These are phyloP conservation scores for Carettochelys insculpta DNA, from an alignment of 2,113 vertebrate species.

Conservation along the genomic window DNA sequence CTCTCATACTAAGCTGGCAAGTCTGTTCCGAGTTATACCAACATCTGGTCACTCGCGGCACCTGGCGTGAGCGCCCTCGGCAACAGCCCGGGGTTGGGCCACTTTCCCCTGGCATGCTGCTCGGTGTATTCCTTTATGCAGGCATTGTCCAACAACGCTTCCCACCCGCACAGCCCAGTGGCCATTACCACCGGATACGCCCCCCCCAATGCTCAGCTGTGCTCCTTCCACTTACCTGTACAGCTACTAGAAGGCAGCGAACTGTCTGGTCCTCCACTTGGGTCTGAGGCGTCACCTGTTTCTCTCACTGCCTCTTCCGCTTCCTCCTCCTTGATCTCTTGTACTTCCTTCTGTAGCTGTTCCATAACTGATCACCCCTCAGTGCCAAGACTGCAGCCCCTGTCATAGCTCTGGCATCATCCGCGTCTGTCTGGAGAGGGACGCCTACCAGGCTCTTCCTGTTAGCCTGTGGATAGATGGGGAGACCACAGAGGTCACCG, in stretches of 20 bases:
- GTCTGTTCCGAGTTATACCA: not conserved
- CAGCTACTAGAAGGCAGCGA: slow-evolving; percentile 77
- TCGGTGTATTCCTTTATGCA: not conserved
- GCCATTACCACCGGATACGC: too few relatives aligned
- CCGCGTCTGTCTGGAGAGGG: slow-evolving; percentile 71
- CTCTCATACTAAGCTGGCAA: not conserved
- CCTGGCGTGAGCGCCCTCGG: not conserved
- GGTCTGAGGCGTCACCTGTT: slow-evolving; percentile 62
- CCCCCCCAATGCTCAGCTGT: not conserved
- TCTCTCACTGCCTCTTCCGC: slow-evolving; percentile 75
- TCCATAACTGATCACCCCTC: slow-evolving; percentile 83
- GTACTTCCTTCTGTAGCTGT: slow-evolving; percentile 81
- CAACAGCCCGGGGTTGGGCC: not conserved
- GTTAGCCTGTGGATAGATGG: slow-evolving; percentile 60
- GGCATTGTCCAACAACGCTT: not conserved
- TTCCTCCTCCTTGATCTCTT: slow-evolving; percentile 83
- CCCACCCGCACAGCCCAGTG: too few relatives aligned
- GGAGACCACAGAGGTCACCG: not conserved
- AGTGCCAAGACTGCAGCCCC: slow-evolving; percentile 79
- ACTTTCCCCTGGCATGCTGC: not conserved
- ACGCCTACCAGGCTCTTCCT: slow-evolving; percentile 70
- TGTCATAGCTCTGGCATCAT: slow-evolving; percentile 86
- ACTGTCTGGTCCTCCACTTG: slow-evolving; percentile 76
- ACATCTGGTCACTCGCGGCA: not conserved
- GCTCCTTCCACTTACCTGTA: slow-evolving; percentile 69